phyloP scores from a whole-genome alignment of 2,888 invertebrate species.

The Imbricaverruca yamaguchii region DNA sequence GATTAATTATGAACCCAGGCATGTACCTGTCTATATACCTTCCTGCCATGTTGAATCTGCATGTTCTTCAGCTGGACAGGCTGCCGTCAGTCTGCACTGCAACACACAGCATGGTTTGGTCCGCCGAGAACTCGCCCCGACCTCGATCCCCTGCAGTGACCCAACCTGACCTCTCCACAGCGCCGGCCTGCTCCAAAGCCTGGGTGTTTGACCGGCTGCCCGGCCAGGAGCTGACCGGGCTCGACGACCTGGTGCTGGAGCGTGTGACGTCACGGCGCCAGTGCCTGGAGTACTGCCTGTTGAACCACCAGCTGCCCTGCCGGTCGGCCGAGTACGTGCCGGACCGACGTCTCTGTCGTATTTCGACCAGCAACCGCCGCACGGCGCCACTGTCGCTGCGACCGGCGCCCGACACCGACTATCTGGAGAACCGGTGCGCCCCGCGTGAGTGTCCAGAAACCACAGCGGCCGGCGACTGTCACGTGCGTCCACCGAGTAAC shows the following conservation, averaged over 20 bases:
- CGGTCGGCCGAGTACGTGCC: constrained; percentile 51
- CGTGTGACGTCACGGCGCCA: constrained; percentile 55
- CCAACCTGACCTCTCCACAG: constrained; percentile 25
- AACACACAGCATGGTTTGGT: too few species aligned
- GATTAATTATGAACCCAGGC: too few species aligned
- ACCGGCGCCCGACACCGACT: constrained; percentile 56
- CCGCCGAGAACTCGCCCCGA: too few species aligned
- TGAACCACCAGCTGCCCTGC: constrained; percentile 44
- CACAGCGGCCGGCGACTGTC: neutral
- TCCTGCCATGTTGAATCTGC: too few species aligned
- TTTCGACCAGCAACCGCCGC: constrained; percentile 46
- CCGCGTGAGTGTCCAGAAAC: constrained; percentile 28
- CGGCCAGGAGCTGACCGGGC: constrained; percentile 63
- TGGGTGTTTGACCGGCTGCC: constrained; percentile 71
- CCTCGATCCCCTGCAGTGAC: too few species aligned
- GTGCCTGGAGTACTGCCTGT: constrained; percentile 57
- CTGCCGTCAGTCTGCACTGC: too few species aligned
- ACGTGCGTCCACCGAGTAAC: neutral
- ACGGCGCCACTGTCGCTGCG: constrained; percentile 48
- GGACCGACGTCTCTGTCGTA: constrained; percentile 49
- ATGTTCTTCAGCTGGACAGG: too few species aligned
- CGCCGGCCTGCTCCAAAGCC: constrained; percentile 46
- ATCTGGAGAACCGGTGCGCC: constrained; percentile 71
- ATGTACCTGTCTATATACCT: too few species aligned
- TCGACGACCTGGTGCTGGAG: constrained; percentile 54